phyloP scores from a whole-genome alignment of 2,888 invertebrate species.

The Apotomis betuletana region DNA sequence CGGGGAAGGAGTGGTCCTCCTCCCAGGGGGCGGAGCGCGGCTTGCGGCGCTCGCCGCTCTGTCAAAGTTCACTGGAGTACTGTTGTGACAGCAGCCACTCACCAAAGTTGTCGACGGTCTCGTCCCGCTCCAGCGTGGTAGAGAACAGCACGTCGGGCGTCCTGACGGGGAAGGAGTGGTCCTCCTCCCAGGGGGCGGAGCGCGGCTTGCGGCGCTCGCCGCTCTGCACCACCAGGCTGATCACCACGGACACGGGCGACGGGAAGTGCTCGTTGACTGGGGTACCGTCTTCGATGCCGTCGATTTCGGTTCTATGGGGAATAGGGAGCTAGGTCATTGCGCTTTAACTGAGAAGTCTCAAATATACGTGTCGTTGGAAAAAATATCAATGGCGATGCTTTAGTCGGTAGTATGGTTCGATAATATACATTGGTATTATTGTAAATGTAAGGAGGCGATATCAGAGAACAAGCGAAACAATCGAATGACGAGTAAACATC shows the following conservation, averaged over 20 bases:
- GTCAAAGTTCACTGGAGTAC: conserved; percentile 46
- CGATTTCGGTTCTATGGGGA: conserved; percentile 86
- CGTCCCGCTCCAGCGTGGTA: conserved; percentile 91
- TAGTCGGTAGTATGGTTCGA: too few species aligned
- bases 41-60: conserved; percentile 86
- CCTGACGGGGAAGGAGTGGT: conserved; percentile 80
- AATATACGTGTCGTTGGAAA: too few species aligned
- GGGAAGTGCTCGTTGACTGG: conserved; percentile 87
- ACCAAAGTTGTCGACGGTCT: conserved; percentile 93
- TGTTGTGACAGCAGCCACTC: conserved; percentile 42
- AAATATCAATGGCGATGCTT: too few species aligned
- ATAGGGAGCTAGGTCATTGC: background rate
- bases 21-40: conserved; percentile 91
- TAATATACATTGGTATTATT: too few species aligned
- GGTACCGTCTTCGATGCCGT: conserved; percentile 88
- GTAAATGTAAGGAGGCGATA: too few species aligned
- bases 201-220: conserved; percentile 86
- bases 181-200: conserved; percentile 90
- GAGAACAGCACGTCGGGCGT: conserved; percentile 86
- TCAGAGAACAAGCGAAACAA: too few species aligned
- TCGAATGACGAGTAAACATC: too few species aligned
- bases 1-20: conserved; percentile 84
- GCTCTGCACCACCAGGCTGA: conserved; percentile 89
- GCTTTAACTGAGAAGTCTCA: too few species aligned
- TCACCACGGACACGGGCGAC: conserved; percentile 86